Conservation (phyloP, 2,797 vertebrate genomes). For the Hydrocynus forskahlii region DNA sequence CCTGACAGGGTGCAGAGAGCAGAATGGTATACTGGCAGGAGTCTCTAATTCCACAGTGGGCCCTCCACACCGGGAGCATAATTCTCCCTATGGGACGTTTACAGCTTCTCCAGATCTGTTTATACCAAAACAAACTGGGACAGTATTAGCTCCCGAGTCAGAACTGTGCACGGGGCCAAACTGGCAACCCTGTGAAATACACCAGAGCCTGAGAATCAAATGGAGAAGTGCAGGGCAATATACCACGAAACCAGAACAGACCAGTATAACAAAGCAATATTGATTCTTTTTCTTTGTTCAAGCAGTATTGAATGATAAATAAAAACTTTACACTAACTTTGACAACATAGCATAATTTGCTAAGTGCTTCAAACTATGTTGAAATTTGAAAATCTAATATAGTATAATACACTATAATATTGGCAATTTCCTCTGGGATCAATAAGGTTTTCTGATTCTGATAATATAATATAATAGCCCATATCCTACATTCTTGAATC, state of each 20-base stretch:
- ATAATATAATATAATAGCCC: no score
- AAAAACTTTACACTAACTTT: no score
- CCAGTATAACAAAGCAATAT: neutral
- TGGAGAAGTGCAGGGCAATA: neutral
- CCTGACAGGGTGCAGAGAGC: neutral
- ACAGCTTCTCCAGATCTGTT: conserved; percentile 29
- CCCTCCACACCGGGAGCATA: neutral
- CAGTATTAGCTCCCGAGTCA: neutral
- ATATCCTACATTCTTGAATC: no score
- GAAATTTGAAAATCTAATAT: no score
- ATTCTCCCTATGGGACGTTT: conserved; percentile 15
- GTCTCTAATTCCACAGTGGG: conserved; percentile 5
- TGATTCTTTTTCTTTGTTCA: neutral
- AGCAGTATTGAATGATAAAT: no score
- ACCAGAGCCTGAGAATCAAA: conserved; percentile 2
- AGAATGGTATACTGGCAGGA: neutral
- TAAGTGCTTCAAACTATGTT: no score
- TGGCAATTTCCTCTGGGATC: no score
- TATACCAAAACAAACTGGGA: conserved; percentile 10
- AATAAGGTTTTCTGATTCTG: no score
- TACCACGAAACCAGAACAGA: no score
- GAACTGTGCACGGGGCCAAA: neutral
- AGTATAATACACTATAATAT: no score
- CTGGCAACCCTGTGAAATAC: conserved; percentile 14
- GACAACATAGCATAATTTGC: no score